A percentile compares a stretch with the other conserved stretches of the same genome.
These are phyloP conservation scores for Thelaira solivaga DNA, from an alignment of 2,888 invertebrate species.

Conservation along the genomic window DNA sequence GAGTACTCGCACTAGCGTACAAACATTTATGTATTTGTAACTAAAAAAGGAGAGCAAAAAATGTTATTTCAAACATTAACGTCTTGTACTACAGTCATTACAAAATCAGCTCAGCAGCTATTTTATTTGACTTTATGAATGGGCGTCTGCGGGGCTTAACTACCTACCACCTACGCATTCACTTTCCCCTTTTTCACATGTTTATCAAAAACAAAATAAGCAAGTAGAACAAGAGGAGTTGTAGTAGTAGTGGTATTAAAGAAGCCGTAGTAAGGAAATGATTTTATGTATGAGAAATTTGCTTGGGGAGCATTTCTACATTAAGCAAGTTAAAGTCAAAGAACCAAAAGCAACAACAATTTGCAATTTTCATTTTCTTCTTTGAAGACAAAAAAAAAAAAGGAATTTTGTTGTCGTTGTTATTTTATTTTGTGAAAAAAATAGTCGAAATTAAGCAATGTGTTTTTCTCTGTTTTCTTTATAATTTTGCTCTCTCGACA, in stretches of 20 bases:
- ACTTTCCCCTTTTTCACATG: not conserved
- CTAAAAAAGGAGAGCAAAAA: constrained; percentile 29
- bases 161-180: not conserved
- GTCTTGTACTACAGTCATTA: constrained; percentile 60
- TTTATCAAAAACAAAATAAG: not conserved
- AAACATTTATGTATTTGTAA: constrained; percentile 23
- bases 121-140: constrained; percentile 15
- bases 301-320: constrained; percentile 43
- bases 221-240: not conserved
- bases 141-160: not conserved
- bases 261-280: constrained; percentile 17
- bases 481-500: constrained; percentile 12
- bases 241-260: not conserved
- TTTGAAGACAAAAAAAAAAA: constrained; percentile 10
- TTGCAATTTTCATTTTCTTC: constrained; percentile 7
- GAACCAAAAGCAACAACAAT: constrained; percentile 31
- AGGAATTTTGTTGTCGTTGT: not conserved
- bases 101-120: constrained; percentile 58
- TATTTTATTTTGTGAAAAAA: constrained; percentile 27
- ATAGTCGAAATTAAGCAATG: constrained; percentile 51
- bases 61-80: constrained; percentile 55
- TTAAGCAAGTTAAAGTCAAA: constrained; percentile 39
- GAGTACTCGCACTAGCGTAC: not conserved
- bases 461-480: constrained; percentile 25
- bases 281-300: constrained; percentile 24